Evolutionary conservation across 2,113 vertebrate species (phyloP).

Genomic region (Ceyx cyanopectus): DNA sequence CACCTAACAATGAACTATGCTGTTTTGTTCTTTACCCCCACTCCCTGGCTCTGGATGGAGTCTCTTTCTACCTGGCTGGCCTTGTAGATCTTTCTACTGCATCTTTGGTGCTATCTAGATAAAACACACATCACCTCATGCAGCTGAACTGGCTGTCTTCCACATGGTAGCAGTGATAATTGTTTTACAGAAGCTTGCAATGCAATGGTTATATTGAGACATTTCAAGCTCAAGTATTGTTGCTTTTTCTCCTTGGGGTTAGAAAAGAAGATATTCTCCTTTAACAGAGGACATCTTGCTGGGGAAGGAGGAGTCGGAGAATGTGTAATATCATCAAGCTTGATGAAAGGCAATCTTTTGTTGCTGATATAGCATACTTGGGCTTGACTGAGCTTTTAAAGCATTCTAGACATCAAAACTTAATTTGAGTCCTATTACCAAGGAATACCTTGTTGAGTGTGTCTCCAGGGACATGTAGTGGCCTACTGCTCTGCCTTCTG

Average conservation of each 20-base stretch:
- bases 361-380: not conserved
- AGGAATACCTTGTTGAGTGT: not conserved
- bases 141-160: not conserved
- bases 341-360: not conserved
- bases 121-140: not conserved
- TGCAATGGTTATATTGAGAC: not conserved
- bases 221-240: not conserved
- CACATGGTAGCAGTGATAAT: not conserved
- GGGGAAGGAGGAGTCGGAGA: not conserved
- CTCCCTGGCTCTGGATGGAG: not conserved
- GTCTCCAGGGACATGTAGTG: not conserved
- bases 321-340: no score
- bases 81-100: not conserved
- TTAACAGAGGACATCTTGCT: not conserved
- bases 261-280: not conserved
- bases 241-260: not conserved
- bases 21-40: rapidly evolving
- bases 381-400: not conserved
- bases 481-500: not conserved
- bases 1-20: not conserved
- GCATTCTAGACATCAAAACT: not conserved
- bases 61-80: not conserved
- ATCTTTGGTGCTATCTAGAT: not conserved
- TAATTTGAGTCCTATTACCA: not conserved
- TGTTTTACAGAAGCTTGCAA: not conserved